phyloP scores from a whole-genome alignment of 2,888 invertebrate species.

The Temnothorax unifasciatus region DNA sequence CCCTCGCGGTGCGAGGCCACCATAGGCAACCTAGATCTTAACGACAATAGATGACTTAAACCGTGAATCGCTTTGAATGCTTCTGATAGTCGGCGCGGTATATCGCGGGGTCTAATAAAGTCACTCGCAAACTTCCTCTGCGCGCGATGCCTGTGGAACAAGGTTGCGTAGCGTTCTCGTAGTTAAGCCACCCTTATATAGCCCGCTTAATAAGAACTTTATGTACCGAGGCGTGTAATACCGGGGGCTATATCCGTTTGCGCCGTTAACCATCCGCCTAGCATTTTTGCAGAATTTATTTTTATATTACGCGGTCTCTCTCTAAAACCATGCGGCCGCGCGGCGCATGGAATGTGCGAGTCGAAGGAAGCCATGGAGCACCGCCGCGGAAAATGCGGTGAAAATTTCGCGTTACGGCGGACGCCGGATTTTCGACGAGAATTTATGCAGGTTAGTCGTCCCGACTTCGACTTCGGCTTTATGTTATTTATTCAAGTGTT shows the following conservation, averaged over 20 bases:
- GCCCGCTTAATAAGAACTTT: slow-evolving; percentile 49
- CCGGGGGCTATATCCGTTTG: slow-evolving; percentile 34
- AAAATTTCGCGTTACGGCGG: slow-evolving; percentile 40
- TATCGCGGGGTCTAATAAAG: slow-evolving; percentile 55
- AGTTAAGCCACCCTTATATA: slow-evolving; percentile 27
- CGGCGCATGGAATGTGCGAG: slow-evolving; percentile 41
- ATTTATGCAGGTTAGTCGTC: slow-evolving; percentile 40
- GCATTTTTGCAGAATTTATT: slow-evolving; percentile 50
- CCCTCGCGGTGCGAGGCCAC: slow-evolving; percentile 50
- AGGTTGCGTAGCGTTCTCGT: slow-evolving; percentile 13
- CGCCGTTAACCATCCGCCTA: slow-evolving; percentile 38
- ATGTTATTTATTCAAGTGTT: slow-evolving; percentile 51
- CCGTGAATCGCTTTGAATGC: slow-evolving; percentile 61
- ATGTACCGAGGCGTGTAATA: slow-evolving; percentile 47
- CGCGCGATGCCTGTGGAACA: background rate
- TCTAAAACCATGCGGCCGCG: slow-evolving; percentile 8
- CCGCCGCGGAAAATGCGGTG: slow-evolving; percentile 44
- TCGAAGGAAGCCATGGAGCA: slow-evolving; percentile 24
- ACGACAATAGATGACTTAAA: slow-evolving; percentile 67
- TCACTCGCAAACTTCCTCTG: slow-evolving; percentile 42
- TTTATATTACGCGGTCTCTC: slow-evolving; percentile 45
- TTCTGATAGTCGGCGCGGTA: slow-evolving; percentile 51
- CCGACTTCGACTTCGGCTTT: slow-evolving; percentile 44
- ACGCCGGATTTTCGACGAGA: slow-evolving; percentile 47
- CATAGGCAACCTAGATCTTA: slow-evolving; percentile 57